phyloP scores from a whole-genome alignment of 2,888 invertebrate genomes.

The Napeogenes inachia region DNA sequence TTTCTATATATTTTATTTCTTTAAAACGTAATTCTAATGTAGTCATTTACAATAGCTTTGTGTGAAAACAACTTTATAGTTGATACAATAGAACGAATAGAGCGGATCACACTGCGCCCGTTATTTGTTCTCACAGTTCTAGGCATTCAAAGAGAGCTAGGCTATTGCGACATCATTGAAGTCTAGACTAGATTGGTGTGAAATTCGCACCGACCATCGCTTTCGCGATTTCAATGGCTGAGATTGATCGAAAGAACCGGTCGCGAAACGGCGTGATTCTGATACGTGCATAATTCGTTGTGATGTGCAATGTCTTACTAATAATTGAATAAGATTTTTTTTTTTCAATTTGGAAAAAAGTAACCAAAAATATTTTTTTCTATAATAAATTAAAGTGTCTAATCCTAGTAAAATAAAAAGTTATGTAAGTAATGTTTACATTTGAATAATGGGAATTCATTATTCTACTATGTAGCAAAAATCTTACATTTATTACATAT shows the following conservation, averaged over 20 bases:
- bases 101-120: constrained; percentile 37
- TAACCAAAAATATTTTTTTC: too few species aligned
- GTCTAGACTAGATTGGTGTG: constrained; percentile 72
- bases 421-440: too few species aligned
- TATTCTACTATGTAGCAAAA: too few species aligned
- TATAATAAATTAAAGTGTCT: too few species aligned
- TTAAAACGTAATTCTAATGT: not conserved
- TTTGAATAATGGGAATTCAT: too few species aligned
- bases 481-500: too few species aligned
- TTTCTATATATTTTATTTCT: too few species aligned
- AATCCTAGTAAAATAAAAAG: too few species aligned
- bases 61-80: constrained; percentile 1
- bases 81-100: constrained; percentile 4
- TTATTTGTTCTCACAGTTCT: constrained; percentile 67
- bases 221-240: constrained; percentile 66
- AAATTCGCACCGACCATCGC: constrained; percentile 69
- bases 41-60: not conserved
- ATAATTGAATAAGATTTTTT: too few species aligned
- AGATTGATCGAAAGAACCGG: constrained; percentile 69
- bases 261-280: constrained; percentile 41
- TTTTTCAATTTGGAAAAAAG: too few species aligned
- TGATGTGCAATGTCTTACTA: too few species aligned
- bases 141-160: constrained; percentile 47
- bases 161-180: constrained; percentile 56
- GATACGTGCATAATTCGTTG: constrained; percentile 17